These are phyloP conservation scores for Sakesphorus luctuosus DNA, from an alignment of 2,113 vertebrate species.

Conservation along the genomic window DNA sequence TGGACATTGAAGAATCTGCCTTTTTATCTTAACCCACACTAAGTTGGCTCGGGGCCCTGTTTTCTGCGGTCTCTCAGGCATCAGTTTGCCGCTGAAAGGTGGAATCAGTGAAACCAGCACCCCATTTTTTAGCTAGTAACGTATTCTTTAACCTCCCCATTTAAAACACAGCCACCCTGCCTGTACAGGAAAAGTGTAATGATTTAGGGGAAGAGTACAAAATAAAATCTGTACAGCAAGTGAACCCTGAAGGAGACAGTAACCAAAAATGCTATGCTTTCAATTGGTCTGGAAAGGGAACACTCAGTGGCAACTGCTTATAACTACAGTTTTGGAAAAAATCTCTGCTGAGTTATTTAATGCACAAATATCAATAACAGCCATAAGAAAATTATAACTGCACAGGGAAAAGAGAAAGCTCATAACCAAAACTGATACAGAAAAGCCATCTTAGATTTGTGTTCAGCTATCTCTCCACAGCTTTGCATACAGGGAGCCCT, in stretches of 20 bases:
- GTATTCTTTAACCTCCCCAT: not conserved
- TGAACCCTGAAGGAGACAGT: constrained; percentile 1
- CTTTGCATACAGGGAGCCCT: not conserved
- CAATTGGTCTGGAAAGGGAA: not conserved
- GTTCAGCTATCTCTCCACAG: not conserved
- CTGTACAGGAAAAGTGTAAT: not conserved
- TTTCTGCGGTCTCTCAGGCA: too few species aligned
- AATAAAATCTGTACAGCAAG: not conserved
- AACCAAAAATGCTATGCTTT: not conserved
- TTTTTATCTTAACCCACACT: too few species aligned
- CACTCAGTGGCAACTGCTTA: not conserved
- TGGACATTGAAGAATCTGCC: too few species aligned
- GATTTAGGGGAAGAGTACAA: not conserved
- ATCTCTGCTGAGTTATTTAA: not conserved
- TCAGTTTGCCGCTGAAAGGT: too few species aligned
- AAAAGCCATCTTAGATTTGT: not conserved
- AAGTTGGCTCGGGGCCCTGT: too few species aligned
- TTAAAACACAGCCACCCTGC: not conserved
- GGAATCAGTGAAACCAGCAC: too few species aligned
- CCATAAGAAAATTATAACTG: not conserved
- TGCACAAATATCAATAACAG: not conserved
- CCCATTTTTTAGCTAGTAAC: not conserved
- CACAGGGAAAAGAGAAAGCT: not conserved
- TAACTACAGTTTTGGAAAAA: not conserved
- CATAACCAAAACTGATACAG: not conserved